Evolutionary conservation across 2,888 invertebrate species (phyloP).

Genomic region (Pachymerium ferrugineum): DNA sequence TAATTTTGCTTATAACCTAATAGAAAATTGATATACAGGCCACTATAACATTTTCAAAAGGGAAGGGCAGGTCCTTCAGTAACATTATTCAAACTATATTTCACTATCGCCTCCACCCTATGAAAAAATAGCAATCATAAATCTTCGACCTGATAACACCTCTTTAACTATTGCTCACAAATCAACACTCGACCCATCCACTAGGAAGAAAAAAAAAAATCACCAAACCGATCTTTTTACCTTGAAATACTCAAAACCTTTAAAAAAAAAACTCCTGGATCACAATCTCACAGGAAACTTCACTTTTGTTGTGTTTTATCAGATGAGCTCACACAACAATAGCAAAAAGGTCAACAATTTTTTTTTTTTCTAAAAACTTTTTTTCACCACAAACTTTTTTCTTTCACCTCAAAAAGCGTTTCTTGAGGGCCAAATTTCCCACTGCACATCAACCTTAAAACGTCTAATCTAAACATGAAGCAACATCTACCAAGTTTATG

Average conservation of each 20-base stretch:
- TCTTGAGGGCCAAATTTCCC: neutral
- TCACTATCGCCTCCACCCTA: too few species aligned
- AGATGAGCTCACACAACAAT: conserved; percentile 27
- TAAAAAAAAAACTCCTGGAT: neutral
- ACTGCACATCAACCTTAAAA: conserved; percentile 15
- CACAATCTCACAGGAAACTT: conserved; percentile 10
- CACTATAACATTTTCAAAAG: too few species aligned
- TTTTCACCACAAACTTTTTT: neutral
- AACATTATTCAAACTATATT: too few species aligned
- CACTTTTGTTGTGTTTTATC: neutral
- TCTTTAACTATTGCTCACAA: neutral
- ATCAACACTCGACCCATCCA: too few species aligned
- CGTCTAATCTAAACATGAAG: neutral
- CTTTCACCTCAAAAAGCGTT: neutral
- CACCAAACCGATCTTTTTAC: neutral
- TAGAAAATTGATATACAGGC: too few species aligned
- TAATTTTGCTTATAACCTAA: too few species aligned
- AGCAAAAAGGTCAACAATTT: neutral
- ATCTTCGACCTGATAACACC: neutral
- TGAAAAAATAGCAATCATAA: neutral
- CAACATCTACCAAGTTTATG: conserved; percentile 1
- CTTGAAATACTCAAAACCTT: neutral
- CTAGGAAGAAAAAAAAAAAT: neutral
- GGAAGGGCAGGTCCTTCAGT: too few species aligned
- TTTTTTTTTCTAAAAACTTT: too few species aligned